A percentile compares a stretch with the other conserved stretches of the same genome.
phyloP scores from a whole-genome alignment of 2,888 invertebrate genomes.

The Plusia festucae region DNA sequence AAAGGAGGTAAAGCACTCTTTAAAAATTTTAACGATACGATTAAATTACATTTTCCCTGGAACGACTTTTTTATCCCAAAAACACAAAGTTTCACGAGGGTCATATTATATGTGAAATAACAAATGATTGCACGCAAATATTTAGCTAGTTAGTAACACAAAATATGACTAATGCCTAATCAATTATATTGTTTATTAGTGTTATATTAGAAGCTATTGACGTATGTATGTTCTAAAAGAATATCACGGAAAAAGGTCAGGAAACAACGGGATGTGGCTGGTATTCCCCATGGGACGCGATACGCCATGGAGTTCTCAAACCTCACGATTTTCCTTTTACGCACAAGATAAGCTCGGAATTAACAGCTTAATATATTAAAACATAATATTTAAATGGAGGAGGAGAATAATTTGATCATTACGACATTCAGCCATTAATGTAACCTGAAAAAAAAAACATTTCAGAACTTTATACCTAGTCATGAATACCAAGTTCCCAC shows the following conservation, averaged over 20 bases:
- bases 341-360: constrained; percentile 29
- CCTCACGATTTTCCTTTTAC: constrained; percentile 54
- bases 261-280: constrained; percentile 45
- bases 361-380: constrained; percentile 31
- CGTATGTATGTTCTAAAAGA: constrained; percentile 25
- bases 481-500: no score
- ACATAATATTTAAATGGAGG: background rate
- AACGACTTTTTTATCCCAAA: no score
- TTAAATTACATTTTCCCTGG: no score
- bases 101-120: background rate
- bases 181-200: constrained; percentile 34
- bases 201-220: constrained; percentile 24
- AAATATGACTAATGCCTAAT: constrained; percentile 33
- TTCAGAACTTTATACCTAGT: no score
- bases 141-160: background rate
- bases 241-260: constrained; percentile 49
- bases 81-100: background rate
- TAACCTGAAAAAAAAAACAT: no score
- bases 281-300: constrained; percentile 44
- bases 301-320: constrained; percentile 28
- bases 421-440: no score
- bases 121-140: background rate
- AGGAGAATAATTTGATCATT: no score
- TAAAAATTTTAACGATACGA: no score
- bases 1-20: no score